A percentile compares a stretch with the other conserved stretches of the same genome.
Evolutionary conservation across 2,888 invertebrate species (phyloP).

Genomic region (Sussaba pulchella): DNA sequence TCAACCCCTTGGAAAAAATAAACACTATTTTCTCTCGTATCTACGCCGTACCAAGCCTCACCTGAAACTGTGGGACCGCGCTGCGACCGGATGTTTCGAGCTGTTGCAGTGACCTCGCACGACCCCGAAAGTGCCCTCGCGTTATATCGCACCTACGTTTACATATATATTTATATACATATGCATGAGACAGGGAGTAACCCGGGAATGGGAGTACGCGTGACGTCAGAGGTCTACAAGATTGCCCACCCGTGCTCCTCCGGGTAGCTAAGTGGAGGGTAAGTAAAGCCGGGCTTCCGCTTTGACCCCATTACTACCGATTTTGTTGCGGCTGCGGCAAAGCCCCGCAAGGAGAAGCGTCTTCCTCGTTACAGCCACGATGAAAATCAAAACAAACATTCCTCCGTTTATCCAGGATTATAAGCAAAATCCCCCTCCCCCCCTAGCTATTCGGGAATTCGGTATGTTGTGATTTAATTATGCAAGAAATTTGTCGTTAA

Average conservation of each 20-base stretch:
- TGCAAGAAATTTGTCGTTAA: too few relatives aligned
- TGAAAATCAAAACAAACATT: slow-evolving; percentile 8
- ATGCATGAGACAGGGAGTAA: not conserved
- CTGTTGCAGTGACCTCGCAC: slow-evolving; percentile 58
- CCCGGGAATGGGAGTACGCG: slow-evolving; percentile 31
- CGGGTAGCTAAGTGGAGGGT: slow-evolving; percentile 47
- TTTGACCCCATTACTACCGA: slow-evolving; percentile 56
- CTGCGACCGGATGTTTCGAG: slow-evolving; percentile 37
- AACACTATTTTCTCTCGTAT: not conserved
- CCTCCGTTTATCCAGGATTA: not conserved
- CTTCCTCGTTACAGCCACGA: not conserved
- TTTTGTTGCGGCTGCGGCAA: slow-evolving; percentile 35
- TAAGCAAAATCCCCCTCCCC: not conserved
- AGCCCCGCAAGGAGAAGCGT: slow-evolving; percentile 6
- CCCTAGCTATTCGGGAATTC: too few relatives aligned
- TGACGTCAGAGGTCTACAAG: slow-evolving; percentile 56
- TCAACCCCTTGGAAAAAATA: not conserved
- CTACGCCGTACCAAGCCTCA: too few relatives aligned
- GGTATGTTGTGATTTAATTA: too few relatives aligned
- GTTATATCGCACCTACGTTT: slow-evolving; percentile 10
- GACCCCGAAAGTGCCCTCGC: slow-evolving; percentile 45
- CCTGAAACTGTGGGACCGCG: slow-evolving; percentile 13
- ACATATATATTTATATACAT: slow-evolving; percentile 1
- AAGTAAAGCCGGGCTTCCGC: slow-evolving; percentile 36
- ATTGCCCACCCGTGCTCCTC: slow-evolving; percentile 25